Evolutionary conservation across 2,113 vertebrate genomes (phyloP), one percentile per base, ranked within the genome.

Genomic region (Microtus montanus): DNA sequence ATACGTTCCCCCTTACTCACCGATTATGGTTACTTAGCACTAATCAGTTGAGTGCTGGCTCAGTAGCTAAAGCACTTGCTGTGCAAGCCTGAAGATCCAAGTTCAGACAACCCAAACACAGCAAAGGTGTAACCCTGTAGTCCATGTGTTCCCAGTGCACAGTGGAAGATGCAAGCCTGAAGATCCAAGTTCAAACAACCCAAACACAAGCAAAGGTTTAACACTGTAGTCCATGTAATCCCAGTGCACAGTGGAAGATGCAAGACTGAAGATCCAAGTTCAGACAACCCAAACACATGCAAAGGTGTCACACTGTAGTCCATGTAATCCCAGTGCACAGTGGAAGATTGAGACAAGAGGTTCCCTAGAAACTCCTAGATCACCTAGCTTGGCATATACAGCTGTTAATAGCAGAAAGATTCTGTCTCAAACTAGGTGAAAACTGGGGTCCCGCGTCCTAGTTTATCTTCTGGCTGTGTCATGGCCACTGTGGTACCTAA

Each of bases 21-120:
- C 49, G 10, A 38, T 91, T 61, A 35, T 70, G 87, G 64, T 91
- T 70, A 15, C 30, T 92, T 64, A 94, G 92, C 19, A 92, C 78
- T 94, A 80, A 54, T 92, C 73, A 70, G 33, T 89, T 38, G 78
- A 87, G 47, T 49, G 10, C 35, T 47, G 82, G 26, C 58, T 85
- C 82, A 85, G 61, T 47, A 28, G 30, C 28, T 49, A 68, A 85
- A 85, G 63, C 63, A 68, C 41, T 68, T 35, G 30, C 24, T 30
- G 47, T 13, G 28, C 41, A 85, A 68, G 28, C 30, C 41, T 49
- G 10, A 85, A 66, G 41, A 68, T 47, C 63, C 83, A 35, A 49
- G 28, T 68, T 79, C 8, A 47, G 41, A 47, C 41, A 19, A 28
- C 24, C 41, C 44, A 63, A 44, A 66, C 28, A 85, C 15, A 68